Conservation (phyloP, 92 coral and sea anemone species). For the Actinernus sp. region DNA sequence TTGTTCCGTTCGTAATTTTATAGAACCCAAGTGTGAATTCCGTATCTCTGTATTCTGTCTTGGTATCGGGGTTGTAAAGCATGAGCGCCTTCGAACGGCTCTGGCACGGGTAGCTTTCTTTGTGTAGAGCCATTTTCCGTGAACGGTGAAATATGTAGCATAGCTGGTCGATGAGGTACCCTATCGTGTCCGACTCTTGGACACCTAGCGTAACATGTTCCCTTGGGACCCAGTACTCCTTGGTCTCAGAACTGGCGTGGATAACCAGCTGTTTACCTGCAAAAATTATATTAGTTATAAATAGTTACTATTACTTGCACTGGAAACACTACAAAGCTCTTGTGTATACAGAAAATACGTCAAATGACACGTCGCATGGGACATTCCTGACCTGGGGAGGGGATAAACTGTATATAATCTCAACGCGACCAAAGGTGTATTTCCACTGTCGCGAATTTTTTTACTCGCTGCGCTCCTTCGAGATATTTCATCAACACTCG, state of each 20-base stretch:
- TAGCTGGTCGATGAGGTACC: constrained; percentile 83
- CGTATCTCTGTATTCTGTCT: constrained; percentile 70
- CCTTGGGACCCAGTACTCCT: constrained; percentile 96
- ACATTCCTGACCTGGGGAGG: too few relatives aligned
- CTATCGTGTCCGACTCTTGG: constrained; percentile 73
- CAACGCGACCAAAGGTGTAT: too few relatives aligned
- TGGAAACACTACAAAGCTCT: too few relatives aligned
- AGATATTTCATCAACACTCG: too few relatives aligned
- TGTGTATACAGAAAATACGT: not conserved
- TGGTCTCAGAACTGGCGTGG: constrained; percentile 92
- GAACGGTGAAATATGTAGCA: constrained; percentile 87
- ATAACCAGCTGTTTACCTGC: constrained; percentile 57
- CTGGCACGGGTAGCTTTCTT: constrained; percentile 87
- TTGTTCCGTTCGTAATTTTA: constrained; percentile 77
- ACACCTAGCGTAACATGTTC: constrained; percentile 92
- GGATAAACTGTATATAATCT: too few relatives aligned
- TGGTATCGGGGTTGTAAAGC: constrained; percentile 81
- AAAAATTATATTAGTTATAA: too few relatives aligned
- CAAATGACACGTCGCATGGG: not conserved
- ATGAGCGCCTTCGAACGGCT: constrained; percentile 80
- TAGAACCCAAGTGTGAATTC: constrained; percentile 55
- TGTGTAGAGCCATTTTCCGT: constrained; percentile 81
- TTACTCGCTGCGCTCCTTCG: too few relatives aligned
- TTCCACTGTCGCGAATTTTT: too few relatives aligned
- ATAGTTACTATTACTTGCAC: too few relatives aligned